A percentile compares a stretch with the other conserved stretches of the same genome.
Evolutionary conservation across 2,797 vertebrate species (phyloP).

Genomic region (Cuniculus paca): DNA sequence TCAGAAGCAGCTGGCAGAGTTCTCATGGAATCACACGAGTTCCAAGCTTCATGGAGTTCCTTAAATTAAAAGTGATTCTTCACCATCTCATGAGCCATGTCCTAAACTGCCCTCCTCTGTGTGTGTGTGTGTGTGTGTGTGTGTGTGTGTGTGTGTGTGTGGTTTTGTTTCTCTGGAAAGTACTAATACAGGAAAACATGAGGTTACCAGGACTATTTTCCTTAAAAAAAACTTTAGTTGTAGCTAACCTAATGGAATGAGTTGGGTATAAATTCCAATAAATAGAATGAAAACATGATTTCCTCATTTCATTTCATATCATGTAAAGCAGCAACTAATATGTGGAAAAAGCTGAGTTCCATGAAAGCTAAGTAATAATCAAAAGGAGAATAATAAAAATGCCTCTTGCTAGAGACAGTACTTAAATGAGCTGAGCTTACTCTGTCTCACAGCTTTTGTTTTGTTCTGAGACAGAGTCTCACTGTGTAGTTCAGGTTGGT

Average conservation of each 20-base stretch:
- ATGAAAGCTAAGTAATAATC: slow-evolving; percentile 47
- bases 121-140: neutral
- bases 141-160: neutral
- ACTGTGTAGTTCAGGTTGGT: neutral
- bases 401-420: neutral
- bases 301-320: slow-evolving; percentile 36
- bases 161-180: slow-evolving; percentile 9
- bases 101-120: neutral
- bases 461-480: neutral
- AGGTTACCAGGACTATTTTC: slow-evolving; percentile 41
- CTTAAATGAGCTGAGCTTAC: neutral
- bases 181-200: neutral
- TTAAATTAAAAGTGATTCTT: neutral
- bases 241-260: slow-evolving; percentile 45
- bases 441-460: neutral
- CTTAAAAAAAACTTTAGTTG: slow-evolving; percentile 6
- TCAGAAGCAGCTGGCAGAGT: neutral
- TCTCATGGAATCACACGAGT: neutral
- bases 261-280: neutral
- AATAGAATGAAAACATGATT: slow-evolving; percentile 45
- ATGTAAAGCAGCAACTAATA: slow-evolving; percentile 26
- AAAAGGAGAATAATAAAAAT: slow-evolving; percentile 9
- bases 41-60: neutral
- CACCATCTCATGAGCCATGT: neutral
- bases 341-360: neutral